phyloP scores from a whole-genome alignment of 2,888 invertebrate species.

The Mesorhabditis belari region DNA sequence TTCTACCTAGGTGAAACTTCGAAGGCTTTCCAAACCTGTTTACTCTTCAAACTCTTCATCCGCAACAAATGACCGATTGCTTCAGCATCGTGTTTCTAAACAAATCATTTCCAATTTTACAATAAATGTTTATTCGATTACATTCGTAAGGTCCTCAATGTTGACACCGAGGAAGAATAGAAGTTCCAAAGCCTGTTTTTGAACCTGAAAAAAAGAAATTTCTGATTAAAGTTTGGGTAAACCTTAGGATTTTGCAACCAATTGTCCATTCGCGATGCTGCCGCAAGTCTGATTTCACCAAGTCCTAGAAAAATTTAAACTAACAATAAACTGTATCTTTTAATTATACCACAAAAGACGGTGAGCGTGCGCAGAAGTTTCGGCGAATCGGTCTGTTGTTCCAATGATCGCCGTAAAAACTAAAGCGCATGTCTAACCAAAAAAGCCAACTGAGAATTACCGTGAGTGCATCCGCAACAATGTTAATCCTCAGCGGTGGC shows the following conservation, averaged over 20 bases:
- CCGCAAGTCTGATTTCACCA: slow-evolving; percentile 73
- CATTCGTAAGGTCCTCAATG: slow-evolving; percentile 65
- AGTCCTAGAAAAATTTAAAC: slow-evolving; percentile 63
- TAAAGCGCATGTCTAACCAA: too few species aligned
- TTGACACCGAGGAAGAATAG: slow-evolving; percentile 83
- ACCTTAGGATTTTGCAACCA: slow-evolving; percentile 90
- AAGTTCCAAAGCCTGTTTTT: slow-evolving; percentile 83
- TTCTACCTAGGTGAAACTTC: neutral
- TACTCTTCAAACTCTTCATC: slow-evolving; percentile 79
- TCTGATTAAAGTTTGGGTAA: neutral
- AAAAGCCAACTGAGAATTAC: too few species aligned
- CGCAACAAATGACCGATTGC: slow-evolving; percentile 77
- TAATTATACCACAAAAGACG: neutral
- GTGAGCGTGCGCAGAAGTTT: neutral
- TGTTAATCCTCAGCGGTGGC: neutral
- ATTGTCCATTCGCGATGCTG: slow-evolving; percentile 75
- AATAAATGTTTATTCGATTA: slow-evolving; percentile 44
- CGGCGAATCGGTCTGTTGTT: neutral
- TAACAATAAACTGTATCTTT: too few species aligned
- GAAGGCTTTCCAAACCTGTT: slow-evolving; percentile 61
- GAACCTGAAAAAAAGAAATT: slow-evolving; percentile 58
- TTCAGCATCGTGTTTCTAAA: slow-evolving; percentile 64
- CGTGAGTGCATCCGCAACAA: neutral
- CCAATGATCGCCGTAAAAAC: neutral
- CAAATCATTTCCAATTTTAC: neutral